Evolutionary conservation across 2,113 vertebrate species (phyloP).

Genomic region (Phylloscopus whistleri): DNA sequence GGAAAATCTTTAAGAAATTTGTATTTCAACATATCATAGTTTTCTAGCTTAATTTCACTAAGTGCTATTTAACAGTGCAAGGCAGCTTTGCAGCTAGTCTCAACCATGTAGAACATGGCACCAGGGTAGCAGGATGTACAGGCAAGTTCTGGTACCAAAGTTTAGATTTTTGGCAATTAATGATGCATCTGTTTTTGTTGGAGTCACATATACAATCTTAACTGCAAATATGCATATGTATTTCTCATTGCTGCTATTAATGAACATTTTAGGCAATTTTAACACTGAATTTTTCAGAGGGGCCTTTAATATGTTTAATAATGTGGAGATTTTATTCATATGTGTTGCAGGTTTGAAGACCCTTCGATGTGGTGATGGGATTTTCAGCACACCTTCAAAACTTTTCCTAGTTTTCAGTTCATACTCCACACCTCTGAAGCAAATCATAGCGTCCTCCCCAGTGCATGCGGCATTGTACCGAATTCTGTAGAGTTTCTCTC

Average conservation of each 20-base stretch:
- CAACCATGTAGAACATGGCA: neutral
- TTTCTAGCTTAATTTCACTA: neutral
- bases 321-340: neutral
- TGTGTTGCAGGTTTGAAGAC: conserved; percentile 79
- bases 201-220: neutral
- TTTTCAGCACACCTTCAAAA: conserved; percentile 25
- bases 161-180: neutral
- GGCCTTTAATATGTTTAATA: neutral
- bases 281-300: neutral
- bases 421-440: conserved; percentile 50
- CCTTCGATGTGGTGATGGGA: conserved; percentile 81
- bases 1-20: neutral
- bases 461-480: conserved; percentile 72
- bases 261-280: neutral
- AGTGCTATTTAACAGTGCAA: neutral
- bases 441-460: conserved; percentile 14
- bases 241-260: neutral
- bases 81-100: neutral
- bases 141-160: neutral
- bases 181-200: neutral
- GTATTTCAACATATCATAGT: neutral
- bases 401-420: conserved; percentile 68
- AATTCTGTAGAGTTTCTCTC: conserved; percentile 63
- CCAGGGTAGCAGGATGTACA: neutral
- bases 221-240: neutral